Evolutionary conservation across 1,140 invertebrate species (phyloP), one percentile per base, ranked within the genome.

Genomic region (Papilio helenus): DNA sequence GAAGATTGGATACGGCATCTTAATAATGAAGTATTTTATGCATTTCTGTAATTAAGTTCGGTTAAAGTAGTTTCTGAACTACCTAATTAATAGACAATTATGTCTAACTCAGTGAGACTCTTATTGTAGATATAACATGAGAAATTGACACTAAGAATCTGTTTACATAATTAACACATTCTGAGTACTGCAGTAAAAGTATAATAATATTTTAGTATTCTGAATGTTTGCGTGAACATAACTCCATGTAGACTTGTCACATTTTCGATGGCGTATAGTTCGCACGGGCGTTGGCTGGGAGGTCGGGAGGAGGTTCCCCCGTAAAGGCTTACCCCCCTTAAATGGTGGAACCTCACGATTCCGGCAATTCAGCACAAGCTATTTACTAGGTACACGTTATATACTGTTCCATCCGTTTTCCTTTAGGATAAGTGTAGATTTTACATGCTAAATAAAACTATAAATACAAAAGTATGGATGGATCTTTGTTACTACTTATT

Each of bases 221-320:
- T 29, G 4, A 29, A 16, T 68, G 23, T 68, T 8, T 18, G 51
- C n/a, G 51, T 55, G 51, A 55, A 55, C 8, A 55, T 10, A 20
- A 55, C n/a, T 55, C n/a, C 51, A 20, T 20, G n/a, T 55, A 8
- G n/a, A 9, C 1, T 34, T n/a, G 39, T 46, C 18, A 20, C 39
- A 44, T 49, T 44, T 29, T 23, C 39, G 39, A 73, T 23, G 42
- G 2, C 72, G 72, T 14, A 72, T 39, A 72, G 71, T 72, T 46
- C 72, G 42, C 72, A 73, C 3, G 72, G 72, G 72, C 72, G 72
- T 73, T 73, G 72, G 42, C 72, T 73, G n/a, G 72, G 72, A 1
- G 72, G 72, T 23, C 34, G 72, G n/a, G 20, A 42, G 71, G 71
- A n/a, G 71, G 71, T 39, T 10, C 42, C 42, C 42, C 72, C 39